These are phyloP conservation scores for Cnemophilus loriae DNA, from an alignment of 2,113 vertebrate species.

Conservation along the genomic window DNA sequence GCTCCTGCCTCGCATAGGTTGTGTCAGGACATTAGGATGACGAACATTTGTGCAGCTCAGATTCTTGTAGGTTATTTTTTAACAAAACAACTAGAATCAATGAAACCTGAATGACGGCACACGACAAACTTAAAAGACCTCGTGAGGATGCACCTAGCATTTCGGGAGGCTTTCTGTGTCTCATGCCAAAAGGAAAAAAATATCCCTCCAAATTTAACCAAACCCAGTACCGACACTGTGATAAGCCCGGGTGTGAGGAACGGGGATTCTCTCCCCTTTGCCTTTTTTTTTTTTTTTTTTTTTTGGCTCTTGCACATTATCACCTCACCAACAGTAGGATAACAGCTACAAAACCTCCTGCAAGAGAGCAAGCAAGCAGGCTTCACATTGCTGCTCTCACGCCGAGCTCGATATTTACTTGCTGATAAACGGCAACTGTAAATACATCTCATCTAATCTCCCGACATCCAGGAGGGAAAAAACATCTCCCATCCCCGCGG, in stretches of 20 bases:
- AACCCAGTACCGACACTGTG: neutral
- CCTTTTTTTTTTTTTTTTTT: neutral
- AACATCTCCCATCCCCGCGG: conserved; percentile 22
- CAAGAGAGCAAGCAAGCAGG: neutral
- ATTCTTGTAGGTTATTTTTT: conserved; percentile 35
- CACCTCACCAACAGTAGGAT: conserved; percentile 62
- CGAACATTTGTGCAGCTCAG: conserved; percentile 20
- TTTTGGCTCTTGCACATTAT: neutral
- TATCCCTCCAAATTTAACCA: neutral
- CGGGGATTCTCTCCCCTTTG: neutral
- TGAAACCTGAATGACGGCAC: conserved; percentile 23
- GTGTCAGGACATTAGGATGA: conserved; percentile 35
- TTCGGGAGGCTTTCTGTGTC: neutral
- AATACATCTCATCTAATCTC: conserved; percentile 66
- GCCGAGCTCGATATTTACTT: conserved; percentile 48
- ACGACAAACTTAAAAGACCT: conserved; percentile 49
- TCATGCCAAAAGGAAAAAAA: neutral
- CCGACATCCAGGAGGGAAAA: conserved; percentile 27
- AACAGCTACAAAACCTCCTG: conserved; percentile 59
- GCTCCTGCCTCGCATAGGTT: conserved; percentile 12
- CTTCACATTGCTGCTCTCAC: conserved; percentile 21
- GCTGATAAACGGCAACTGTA: conserved; percentile 60
- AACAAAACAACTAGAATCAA: conserved; percentile 37
- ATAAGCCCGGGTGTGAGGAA: neutral
- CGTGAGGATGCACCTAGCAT: conserved; percentile 4